Evolutionary conservation across 2,797 vertebrate species (phyloP).

Genomic region (Fringilla coelebs): DNA sequence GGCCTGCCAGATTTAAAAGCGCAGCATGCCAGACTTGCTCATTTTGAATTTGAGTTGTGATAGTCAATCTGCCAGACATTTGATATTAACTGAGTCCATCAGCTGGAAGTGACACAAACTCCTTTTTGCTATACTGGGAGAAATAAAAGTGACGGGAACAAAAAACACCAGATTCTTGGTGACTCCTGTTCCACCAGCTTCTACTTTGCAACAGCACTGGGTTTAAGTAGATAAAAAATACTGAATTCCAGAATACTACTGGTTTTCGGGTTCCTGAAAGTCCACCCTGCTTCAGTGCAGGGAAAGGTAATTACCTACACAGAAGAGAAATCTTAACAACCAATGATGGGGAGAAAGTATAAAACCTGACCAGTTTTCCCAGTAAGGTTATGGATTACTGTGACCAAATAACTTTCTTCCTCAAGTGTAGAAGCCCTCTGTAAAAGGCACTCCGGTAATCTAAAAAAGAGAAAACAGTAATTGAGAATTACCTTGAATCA

Average conservation of each 20-base stretch:
- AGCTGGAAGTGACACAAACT: neutral
- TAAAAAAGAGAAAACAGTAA: neutral
- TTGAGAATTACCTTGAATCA: neutral
- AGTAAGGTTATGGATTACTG: neutral
- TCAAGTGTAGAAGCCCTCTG: neutral
- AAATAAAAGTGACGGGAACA: neutral
- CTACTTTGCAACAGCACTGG: neutral
- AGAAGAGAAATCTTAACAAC: neutral
- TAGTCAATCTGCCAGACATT: accelerated
- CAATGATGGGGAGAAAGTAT: accelerated
- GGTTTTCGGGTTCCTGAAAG: neutral
- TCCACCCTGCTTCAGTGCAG: neutral
- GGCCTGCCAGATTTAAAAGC: neutral
- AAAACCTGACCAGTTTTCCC: neutral
- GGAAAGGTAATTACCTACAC: neutral
- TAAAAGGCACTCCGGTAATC: neutral
- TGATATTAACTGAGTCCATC: accelerated
- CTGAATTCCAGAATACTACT: neutral
- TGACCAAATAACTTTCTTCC: neutral
- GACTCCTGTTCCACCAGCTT: neutral
- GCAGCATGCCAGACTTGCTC: accelerated
- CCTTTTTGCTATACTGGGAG: neutral
- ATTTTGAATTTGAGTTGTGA: accelerated
- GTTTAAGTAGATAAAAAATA: neutral
- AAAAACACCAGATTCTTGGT: neutral